Evolutionary conservation across 35 echinoderm and acorn worm genomes (phyloP).

Genomic region (Lytechinus variegatus): DNA sequence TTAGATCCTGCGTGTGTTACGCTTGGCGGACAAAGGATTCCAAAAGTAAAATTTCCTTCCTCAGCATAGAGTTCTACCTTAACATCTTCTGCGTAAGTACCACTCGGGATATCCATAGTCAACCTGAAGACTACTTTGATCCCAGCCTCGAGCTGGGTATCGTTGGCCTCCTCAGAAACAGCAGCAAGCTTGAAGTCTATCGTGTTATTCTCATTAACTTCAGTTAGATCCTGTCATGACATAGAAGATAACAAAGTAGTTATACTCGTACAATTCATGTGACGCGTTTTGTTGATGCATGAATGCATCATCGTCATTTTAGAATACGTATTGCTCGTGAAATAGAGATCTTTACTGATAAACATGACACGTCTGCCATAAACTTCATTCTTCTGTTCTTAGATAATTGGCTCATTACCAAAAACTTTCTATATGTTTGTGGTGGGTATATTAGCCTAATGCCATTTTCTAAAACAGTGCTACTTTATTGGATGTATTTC

Average conservation of each 20-base stretch:
- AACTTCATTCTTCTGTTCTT: no score
- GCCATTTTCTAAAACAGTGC: no score
- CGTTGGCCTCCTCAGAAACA: constrained; percentile 25
- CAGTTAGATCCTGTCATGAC: constrained; percentile 7
- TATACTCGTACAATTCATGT: background rate
- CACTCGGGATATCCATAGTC: background rate
- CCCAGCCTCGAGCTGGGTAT: background rate
- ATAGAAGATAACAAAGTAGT: background rate
- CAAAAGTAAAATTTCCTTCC: constrained; percentile 16
- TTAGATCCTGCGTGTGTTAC: constrained; percentile 3
- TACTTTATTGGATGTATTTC: no score
- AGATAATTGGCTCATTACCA: no score
- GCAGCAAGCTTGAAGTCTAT: constrained; percentile 14
- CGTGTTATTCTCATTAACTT: constrained; percentile 41
- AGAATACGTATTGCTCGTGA: no score
- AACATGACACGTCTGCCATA: no score
- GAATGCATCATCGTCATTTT: background rate
- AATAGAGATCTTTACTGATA: no score
- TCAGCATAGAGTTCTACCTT: constrained; percentile 34
- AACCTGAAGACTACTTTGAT: constrained; percentile 12
- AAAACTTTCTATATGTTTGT: no score
- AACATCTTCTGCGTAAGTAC: constrained; percentile 26
- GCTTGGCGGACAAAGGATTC: constrained; percentile 24
- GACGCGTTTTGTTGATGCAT: background rate
- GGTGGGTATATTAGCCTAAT: no score